Evolutionary conservation across 2,888 invertebrate species (phyloP).

Genomic region (Ectemnius cavifrons): DNA sequence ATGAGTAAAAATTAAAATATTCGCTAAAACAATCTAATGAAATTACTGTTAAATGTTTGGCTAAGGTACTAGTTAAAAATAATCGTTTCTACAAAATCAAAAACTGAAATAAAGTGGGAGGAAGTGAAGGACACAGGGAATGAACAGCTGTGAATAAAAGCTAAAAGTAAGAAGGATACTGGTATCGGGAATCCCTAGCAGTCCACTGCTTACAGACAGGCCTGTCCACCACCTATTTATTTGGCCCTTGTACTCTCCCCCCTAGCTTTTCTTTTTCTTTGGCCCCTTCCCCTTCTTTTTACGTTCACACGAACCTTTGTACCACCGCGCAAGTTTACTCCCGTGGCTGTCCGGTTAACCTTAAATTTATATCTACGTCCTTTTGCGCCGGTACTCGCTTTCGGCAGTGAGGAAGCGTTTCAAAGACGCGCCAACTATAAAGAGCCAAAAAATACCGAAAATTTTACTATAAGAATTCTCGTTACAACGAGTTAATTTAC

Average conservation of each 20-base stretch:
- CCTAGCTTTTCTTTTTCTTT: conserved; percentile 15
- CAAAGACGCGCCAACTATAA: conserved; percentile 9
- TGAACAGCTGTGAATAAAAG: too few relatives aligned
- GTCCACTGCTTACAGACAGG: conserved; percentile 11
- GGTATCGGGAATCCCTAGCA: background rate
- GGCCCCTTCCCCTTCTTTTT: conserved; percentile 19
- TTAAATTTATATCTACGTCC: conserved; percentile 45
- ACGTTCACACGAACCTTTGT: conserved; percentile 42
- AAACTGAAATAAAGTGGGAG: too few relatives aligned
- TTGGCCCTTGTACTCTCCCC: conserved; percentile 26
- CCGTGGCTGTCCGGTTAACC: conserved; percentile 48
- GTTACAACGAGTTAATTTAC: too few relatives aligned
- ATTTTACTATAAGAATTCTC: too few relatives aligned
- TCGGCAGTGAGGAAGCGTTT: conserved; percentile 19
- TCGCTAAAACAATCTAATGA: too few relatives aligned
- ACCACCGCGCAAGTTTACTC: conserved; percentile 41
- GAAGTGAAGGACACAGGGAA: too few relatives aligned
- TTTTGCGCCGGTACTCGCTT: conserved; percentile 27
- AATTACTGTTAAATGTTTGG: too few relatives aligned
- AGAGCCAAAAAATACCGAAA: too few relatives aligned
- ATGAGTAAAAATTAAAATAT: too few relatives aligned
- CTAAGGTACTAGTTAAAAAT: too few relatives aligned
- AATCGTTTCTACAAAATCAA: too few relatives aligned
- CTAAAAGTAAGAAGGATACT: too few relatives aligned
- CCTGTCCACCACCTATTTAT: conserved; percentile 36